These are phyloP conservation scores for Chascanopsetta lugubris DNA, from an alignment of 2,113 vertebrate species.

Conservation along the genomic window DNA sequence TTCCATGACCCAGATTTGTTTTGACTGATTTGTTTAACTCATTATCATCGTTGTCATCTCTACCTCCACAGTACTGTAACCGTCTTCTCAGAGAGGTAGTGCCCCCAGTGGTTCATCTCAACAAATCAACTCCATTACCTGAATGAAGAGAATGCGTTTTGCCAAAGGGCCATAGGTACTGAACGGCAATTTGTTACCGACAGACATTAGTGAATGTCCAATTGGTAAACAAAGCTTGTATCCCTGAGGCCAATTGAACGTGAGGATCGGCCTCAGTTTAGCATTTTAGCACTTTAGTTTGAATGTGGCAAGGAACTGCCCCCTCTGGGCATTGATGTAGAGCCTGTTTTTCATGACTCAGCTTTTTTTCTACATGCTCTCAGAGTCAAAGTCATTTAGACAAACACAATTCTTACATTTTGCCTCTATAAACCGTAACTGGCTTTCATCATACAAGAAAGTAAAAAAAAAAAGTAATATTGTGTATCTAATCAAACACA, in stretches of 20 bases:
- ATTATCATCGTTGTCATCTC: not conserved
- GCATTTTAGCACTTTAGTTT: slow-evolving; percentile 46
- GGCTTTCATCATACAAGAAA: too few species aligned
- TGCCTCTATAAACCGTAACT: too few species aligned
- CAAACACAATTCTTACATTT: too few species aligned
- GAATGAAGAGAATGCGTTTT: slow-evolving; percentile 19
- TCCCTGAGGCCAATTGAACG: slow-evolving; percentile 2
- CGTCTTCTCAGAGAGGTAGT: not conserved
- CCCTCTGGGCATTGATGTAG: not conserved
- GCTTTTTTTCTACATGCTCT: too few species aligned
- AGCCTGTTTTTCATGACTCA: slow-evolving; percentile 5
- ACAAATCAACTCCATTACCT: not conserved
- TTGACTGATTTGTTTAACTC: not conserved
- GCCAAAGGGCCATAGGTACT: slow-evolving; percentile 29
- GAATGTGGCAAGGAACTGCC: slow-evolving; percentile 7
- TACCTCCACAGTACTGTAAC: not conserved
- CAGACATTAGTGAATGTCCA: slow-evolving; percentile 36
- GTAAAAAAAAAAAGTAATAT: too few species aligned
- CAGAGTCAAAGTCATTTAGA: too few species aligned
- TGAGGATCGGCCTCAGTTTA: slow-evolving; percentile 22
- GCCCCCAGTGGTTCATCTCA: not conserved
- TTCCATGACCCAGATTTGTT: not conserved
- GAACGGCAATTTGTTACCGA: slow-evolving; percentile 27
- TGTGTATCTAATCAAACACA: too few species aligned
- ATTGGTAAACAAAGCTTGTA: slow-evolving; percentile 11